Evolutionary conservation across 2,888 invertebrate species (phyloP).

Genomic region (Dimorphilus gyrociliatus): DNA sequence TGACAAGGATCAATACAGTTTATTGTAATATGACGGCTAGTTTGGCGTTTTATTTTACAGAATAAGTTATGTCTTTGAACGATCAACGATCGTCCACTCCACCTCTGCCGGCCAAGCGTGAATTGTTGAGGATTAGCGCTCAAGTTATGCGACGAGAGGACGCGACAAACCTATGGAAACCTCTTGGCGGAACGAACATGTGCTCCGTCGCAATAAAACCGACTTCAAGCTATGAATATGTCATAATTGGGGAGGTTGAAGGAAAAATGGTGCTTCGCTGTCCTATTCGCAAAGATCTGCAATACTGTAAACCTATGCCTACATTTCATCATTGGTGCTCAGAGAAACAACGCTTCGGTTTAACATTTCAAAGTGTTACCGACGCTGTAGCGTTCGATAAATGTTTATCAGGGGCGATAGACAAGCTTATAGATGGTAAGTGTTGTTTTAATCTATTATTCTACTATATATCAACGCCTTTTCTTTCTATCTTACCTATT

Average conservation of each 20-base stretch:
- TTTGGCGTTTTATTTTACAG: no score
- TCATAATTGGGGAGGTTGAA: conserved; percentile 77
- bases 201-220: conserved; percentile 56
- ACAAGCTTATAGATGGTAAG: conserved; percentile 77
- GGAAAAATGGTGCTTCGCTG: conserved; percentile 81
- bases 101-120: no score
- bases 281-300: conserved; percentile 83
- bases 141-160: conserved; percentile 98
- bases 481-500: no score
- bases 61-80: no score
- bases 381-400: conserved; percentile 81
- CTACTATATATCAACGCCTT: no score
- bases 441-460: no score
- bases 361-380: conserved; percentile 87
- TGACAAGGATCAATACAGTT: no score
- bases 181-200: conserved; percentile 78
- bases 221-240: conserved; percentile 50
- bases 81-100: no score
- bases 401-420: conserved; percentile 70
- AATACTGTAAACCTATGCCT: conserved; percentile 91
- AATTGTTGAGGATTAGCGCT: conserved; percentile 93
- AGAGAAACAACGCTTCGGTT: conserved; percentile 80
- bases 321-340: conserved; percentile 97
- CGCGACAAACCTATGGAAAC: conserved; percentile 82
- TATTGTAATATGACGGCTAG: no score